Percentiles rank a stretch among this genome's conserved stretches.
These are phyloP conservation scores for Machimus rusticus DNA, from an alignment of 2,888 invertebrate species.

Conservation along the genomic window DNA sequence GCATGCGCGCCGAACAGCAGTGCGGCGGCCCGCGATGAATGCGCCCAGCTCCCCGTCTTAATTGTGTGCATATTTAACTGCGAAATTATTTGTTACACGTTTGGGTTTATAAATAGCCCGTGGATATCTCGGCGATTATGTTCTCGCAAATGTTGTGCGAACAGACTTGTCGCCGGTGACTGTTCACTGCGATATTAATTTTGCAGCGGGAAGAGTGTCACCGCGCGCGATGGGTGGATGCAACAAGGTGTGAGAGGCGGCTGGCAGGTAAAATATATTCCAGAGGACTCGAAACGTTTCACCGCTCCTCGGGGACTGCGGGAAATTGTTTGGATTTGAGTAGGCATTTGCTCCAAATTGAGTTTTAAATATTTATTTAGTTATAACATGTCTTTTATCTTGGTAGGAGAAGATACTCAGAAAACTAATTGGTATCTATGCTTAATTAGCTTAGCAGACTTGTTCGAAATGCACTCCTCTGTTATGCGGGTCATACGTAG, in stretches of 20 bases:
- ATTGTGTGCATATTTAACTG: conserved; percentile 38
- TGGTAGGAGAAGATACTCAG: background rate
- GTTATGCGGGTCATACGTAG: background rate
- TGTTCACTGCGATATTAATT: conserved; percentile 16
- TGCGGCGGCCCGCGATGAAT: background rate
- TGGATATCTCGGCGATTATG: conserved; percentile 29
- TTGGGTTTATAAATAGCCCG: conserved; percentile 22
- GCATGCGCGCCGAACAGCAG: background rate
- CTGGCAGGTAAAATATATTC: background rate
- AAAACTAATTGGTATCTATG: background rate
- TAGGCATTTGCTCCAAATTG: background rate
- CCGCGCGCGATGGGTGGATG: background rate
- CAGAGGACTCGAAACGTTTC: background rate
- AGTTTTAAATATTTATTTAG: background rate
- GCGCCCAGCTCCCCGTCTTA: conserved; percentile 27
- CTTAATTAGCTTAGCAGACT: background rate
- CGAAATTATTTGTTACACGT: conserved; percentile 38
- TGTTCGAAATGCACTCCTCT: background rate
- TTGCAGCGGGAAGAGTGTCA: background rate
- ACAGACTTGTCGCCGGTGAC: conserved; percentile 6
- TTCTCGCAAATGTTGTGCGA: conserved; percentile 19
- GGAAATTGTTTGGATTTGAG: background rate
- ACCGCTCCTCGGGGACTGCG: background rate
- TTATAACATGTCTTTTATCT: background rate
- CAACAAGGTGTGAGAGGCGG: background rate